A percentile compares a stretch with the other conserved stretches of the same genome.
phyloP scores from a whole-genome alignment of 2,113 vertebrate genomes.

The Panthera tigris region DNA sequence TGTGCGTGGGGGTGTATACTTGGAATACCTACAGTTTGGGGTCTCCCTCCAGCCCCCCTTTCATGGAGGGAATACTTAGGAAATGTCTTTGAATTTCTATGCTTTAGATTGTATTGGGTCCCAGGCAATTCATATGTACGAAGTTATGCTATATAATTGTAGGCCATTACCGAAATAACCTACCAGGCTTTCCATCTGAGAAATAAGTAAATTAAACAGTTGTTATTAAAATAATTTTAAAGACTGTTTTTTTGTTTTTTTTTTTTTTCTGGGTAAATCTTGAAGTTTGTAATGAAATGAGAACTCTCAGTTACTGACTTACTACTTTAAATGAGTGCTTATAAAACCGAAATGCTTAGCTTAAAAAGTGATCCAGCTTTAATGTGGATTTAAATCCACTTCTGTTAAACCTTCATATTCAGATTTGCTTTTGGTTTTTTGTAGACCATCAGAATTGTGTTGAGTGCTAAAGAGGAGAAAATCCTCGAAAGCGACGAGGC shows the following conservation, averaged over 20 bases:
- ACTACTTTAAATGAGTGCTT: neutral
- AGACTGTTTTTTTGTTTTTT: conserved; percentile 37
- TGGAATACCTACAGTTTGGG: conserved; percentile 40
- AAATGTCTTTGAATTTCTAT: conserved; percentile 56
- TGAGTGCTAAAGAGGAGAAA: neutral
- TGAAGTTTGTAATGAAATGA: conserved; percentile 31
- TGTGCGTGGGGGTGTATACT: neutral
- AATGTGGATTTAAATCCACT: conserved; percentile 15
- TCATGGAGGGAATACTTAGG: neutral
- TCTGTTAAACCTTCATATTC: neutral
- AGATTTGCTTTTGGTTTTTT: neutral
- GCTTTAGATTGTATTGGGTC: conserved; percentile 62
- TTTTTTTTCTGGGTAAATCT: conserved; percentile 35
- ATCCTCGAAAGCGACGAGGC: neutral
- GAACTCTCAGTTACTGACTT: neutral
- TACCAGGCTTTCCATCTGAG: conserved; percentile 36
- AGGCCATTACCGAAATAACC: conserved; percentile 44
- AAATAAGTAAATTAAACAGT: conserved; percentile 72
- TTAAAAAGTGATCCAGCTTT: conserved; percentile 15
- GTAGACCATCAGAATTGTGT: neutral
- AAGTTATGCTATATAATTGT: conserved; percentile 39
- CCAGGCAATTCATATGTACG: conserved; percentile 42
- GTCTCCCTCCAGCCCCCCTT: neutral
- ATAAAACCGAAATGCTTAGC: neutral
- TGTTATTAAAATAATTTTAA: conserved; percentile 67